Percentiles rank a stretch among this genome's conserved stretches.
phyloP scores from a whole-genome alignment of 2,888 invertebrate species.

The Drosophila austrosaltans region DNA sequence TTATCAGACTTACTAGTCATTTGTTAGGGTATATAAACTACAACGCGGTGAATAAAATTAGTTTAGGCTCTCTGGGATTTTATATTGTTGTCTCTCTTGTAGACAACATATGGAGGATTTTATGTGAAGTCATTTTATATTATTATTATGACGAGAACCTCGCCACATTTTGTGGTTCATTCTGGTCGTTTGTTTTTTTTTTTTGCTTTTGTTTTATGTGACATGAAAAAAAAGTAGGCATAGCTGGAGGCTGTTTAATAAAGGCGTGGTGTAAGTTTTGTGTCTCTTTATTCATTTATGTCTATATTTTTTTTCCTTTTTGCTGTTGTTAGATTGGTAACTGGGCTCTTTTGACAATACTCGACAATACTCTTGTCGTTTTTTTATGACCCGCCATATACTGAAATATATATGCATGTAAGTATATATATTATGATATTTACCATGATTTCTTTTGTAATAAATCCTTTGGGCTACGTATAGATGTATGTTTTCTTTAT shows the following conservation, averaged over 20 bases:
- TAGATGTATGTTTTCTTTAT: constrained; percentile 28
- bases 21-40: neutral
- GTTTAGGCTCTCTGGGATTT: neutral
- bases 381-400: constrained; percentile 29
- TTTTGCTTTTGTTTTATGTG: constrained; percentile 35
- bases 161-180: constrained; percentile 43
- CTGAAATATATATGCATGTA: constrained; percentile 14
- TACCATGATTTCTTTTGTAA: constrained; percentile 17
- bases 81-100: neutral
- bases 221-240: constrained; percentile 6
- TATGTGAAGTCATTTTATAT: constrained; percentile 46
- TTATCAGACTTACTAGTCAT: neutral
- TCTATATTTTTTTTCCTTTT: neutral
- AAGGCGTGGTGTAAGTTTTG: constrained; percentile 33
- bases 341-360: constrained; percentile 22
- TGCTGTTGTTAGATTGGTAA: constrained; percentile 21
- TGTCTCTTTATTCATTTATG: constrained; percentile 40
- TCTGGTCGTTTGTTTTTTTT: constrained; percentile 1
- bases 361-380: constrained; percentile 12
- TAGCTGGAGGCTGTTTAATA: constrained; percentile 11
- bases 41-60: neutral
- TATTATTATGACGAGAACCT: constrained; percentile 40
- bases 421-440: constrained; percentile 42
- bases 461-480: constrained; percentile 34
- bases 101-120: constrained; percentile 57